phyloP scores from a whole-genome alignment of 2,888 invertebrate genomes.

The Rhamnusium bicolor region DNA sequence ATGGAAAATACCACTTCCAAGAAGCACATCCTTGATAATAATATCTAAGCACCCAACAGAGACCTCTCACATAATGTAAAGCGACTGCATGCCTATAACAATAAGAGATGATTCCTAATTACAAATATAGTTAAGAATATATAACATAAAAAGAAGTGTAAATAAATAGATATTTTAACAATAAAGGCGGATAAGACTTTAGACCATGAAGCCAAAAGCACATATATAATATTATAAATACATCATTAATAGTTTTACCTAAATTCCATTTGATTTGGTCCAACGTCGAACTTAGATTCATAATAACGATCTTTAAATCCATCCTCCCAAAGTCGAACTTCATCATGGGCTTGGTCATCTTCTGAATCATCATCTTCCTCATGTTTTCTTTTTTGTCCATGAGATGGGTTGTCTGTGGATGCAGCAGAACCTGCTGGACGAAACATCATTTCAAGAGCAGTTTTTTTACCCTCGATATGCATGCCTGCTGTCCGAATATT shows the following conservation, averaged over 20 bases:
- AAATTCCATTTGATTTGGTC: constrained; percentile 84
- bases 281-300: constrained; percentile 92
- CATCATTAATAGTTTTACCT: constrained; percentile 76
- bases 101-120: constrained; percentile 14
- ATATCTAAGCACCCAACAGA: constrained; percentile 98
- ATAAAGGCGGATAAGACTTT: too few relatives aligned
- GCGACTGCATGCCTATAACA: constrained; percentile 85
- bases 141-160: too few relatives aligned
- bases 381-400: constrained; percentile 73
- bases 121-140: neutral
- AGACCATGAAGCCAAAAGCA: too few relatives aligned
- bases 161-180: too few relatives aligned
- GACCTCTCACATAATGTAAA: constrained; percentile 93
- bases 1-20: constrained; percentile 99
- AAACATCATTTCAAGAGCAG: constrained; percentile 73
- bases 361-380: constrained; percentile 72
- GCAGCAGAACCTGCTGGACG: constrained; percentile 63
- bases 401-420: constrained; percentile 45
- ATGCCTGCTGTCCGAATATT: constrained; percentile 79
- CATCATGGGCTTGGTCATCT: constrained; percentile 87
- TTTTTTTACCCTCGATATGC: constrained; percentile 68
- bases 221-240: too few relatives aligned
- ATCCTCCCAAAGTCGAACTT: constrained; percentile 94
- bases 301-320: constrained; percentile 99
- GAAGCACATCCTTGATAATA: constrained; percentile 99